Conservation (phyloP, 1,140 invertebrate species). For the Gryllus bimaculatus region DNA sequence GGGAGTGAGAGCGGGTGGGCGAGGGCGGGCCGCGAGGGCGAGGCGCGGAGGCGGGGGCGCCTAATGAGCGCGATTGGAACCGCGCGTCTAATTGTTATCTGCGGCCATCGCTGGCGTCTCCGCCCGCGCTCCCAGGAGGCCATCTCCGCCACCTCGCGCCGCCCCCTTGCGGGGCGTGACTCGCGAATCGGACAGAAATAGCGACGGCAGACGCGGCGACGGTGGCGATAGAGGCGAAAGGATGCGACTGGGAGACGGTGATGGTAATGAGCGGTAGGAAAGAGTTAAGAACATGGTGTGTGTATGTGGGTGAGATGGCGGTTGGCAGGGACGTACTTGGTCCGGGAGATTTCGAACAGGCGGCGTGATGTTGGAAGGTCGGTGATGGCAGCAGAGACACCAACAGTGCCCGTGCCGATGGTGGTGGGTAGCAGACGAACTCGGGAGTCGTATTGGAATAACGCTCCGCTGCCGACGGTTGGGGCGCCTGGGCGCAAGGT, state of each 20-base stretch:
- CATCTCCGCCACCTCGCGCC: background rate
- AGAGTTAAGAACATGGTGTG: background rate
- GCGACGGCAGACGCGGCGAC: background rate
- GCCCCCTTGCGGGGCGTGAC: background rate
- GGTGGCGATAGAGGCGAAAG: background rate
- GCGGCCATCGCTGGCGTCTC: background rate
- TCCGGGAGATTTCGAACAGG: too few species aligned
- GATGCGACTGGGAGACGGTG: background rate
- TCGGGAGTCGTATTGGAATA: background rate
- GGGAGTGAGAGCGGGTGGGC: too few species aligned
- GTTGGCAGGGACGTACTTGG: too few species aligned
- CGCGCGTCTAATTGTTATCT: slow-evolving; percentile 1
- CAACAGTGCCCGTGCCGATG: too few species aligned
- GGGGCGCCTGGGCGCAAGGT: background rate
- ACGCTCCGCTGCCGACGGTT: background rate
- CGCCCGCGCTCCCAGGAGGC: too few species aligned
- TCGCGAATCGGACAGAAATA: background rate
- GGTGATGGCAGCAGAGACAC: background rate
- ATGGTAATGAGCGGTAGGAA: background rate
- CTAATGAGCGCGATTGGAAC: background rate
- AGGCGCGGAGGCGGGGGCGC: too few species aligned
- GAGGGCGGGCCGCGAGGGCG: too few species aligned
- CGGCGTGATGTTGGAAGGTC: background rate
- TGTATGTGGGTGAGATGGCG: too few species aligned
- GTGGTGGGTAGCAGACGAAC: background rate